Conservation (phyloP, 2,797 vertebrate genomes). For the Onychomys arenicola region DNA sequence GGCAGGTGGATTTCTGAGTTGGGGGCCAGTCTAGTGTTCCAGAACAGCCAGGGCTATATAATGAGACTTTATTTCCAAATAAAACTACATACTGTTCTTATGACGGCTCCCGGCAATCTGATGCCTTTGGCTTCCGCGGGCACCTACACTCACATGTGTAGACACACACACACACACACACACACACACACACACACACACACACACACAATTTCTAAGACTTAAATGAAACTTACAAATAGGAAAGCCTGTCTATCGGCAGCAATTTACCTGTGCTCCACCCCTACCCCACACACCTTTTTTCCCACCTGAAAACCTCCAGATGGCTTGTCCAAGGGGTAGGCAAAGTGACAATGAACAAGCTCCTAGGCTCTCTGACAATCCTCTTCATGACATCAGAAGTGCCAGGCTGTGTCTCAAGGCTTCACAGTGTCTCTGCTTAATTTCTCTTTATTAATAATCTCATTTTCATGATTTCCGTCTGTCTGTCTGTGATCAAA, state of each 20-base stretch:
- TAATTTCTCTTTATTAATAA: background rate
- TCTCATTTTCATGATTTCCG: background rate
- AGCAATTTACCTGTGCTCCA: background rate
- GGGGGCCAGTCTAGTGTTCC: background rate
- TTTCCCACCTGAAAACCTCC: background rate
- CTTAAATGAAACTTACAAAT: background rate
- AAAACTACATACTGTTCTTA: background rate
- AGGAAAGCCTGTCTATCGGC: background rate
- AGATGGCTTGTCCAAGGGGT: background rate
- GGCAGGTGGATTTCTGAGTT: background rate
- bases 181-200: background rate
- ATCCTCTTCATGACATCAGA: background rate
- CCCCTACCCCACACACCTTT: background rate
- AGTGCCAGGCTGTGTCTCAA: background rate
- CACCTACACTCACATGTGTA: background rate
- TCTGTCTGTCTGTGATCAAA: background rate
- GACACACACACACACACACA: background rate
- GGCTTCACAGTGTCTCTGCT: background rate
- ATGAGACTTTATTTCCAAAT: background rate
- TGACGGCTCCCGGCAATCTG: background rate
- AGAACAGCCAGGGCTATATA: background rate
- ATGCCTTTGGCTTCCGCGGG: background rate
- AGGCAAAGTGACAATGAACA: background rate
- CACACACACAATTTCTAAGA: background rate
- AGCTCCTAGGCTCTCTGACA: background rate